Base-by-base conservation (phyloP, 2,888 invertebrate species). In the Catocala sponsa region DNA sequence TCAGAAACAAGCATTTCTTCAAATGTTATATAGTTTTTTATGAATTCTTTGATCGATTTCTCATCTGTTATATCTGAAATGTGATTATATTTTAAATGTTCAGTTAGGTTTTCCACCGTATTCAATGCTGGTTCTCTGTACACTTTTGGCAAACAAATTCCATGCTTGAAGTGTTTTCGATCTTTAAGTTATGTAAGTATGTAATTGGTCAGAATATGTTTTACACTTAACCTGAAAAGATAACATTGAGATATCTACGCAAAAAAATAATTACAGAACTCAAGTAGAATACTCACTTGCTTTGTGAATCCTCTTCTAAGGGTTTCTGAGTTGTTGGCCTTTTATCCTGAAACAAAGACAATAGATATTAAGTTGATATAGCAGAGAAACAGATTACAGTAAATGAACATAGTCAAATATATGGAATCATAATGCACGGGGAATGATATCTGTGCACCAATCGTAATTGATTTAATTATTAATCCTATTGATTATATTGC, bases 121-220 rank as follows among this genome's bases (percentile, higher is more conserved):
- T 62, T 58, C 6, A 82, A 70, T 0, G 77, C 63, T 4, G 82
- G 78, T 59, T 72, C 2, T 70, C 64, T 0, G 58, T 41, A 64
- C 93, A 93, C 58, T 81, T 80, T 65, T 89, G 88, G 60, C 93
- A 94, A 32, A 88, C 87, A 62, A 89, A 83, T 47, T 84, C 75
- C 62, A 86, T 68, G 52, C 87, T 81, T 0, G 79, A 65, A 13
- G 9, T 42, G 50, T 70, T 63, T 41, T 81, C 79, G 48, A 80
- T 66, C 32, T 84, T 76, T 42, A 87, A 60, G n/a, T 78, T 71
- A 44, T 75, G 70, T 33, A n/a, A n/a, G n/a, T n/a, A 85, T 83
- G 72, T 84, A 84, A 63, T 85, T 72, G 13, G 46, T 55, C 13
- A 92, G 67, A 51, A 86, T 74, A 58, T 71, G 77, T 75, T 80